Evolutionary conservation across 2,113 vertebrate genomes (phyloP), one percentile per base, ranked within the genome.

Genomic region (Dipodomys spectabilis): DNA sequence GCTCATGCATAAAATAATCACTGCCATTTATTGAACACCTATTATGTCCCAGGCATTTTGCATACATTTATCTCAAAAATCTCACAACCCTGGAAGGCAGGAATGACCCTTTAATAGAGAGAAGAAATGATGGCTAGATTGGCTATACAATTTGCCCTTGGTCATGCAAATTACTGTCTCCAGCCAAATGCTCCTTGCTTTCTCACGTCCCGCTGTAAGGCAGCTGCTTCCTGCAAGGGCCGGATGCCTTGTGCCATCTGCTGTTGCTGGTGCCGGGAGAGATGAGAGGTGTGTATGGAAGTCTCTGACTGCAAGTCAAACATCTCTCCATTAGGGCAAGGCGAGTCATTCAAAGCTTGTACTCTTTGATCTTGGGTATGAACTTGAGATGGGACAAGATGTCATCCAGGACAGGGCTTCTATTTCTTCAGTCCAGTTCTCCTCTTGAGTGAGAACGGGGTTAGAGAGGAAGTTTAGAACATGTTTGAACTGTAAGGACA

Each of bases 11-110:
- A 86, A 96, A 95, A 73, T 82, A 90, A 82, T 92, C 88, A 88
- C 92, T 80, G 16, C 82, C 65, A 94, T 92, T 96, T 96, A 96
- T 94, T 96, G 97, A 97, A 86, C 96, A 97, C 78, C 92, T 97
- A 96, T 95, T 96, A 90, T 82, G 68, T 94, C 53, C 27, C 74
- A 88, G 79, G 88, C 74, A 81, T 96, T 93, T 90, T 85, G 82
- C 91, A 91, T 92, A 82, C 60, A 90, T 92, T 57, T 94, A 94
- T 74, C 45, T 92, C 44, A 65, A 93, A 57, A 68, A 88, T 91
- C 82, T 95, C 30, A 91, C 83, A 95, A 57, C 64, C 73, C 81
- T 45, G 35, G 87, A 90, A 85, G 78, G 84, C 67, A 95, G 82
- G 79, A 71, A 82, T 93, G 80, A 7, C n/a, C 53, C 35, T 72